Conservation (phyloP, 2,113 vertebrate genomes). For the Condylura cristata region DNA sequence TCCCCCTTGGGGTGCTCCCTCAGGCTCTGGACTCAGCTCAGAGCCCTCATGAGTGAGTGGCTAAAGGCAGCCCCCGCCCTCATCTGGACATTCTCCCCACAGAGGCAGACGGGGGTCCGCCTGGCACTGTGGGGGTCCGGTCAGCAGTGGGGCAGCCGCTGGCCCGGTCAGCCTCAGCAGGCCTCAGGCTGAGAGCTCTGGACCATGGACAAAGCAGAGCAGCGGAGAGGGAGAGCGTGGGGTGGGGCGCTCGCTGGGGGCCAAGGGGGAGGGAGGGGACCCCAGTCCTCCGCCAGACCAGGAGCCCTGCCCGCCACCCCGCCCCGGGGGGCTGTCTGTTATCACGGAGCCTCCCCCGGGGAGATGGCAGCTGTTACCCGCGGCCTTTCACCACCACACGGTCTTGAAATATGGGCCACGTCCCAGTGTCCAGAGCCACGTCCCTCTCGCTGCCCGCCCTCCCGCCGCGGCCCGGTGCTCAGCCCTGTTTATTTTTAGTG, state of each 20-base stretch:
- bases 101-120: not conserved
- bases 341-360: not conserved
- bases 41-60: too few relatives aligned
- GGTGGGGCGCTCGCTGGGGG: not conserved
- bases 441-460: not conserved
- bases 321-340: not conserved
- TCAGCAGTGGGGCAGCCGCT: too few relatives aligned
- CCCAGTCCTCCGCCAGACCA: fast-evolving
- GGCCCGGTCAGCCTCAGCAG: too few relatives aligned
- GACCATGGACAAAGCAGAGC: not conserved
- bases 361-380: slow-evolving; percentile 7
- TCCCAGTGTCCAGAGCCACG: not conserved
- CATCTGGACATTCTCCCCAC: not conserved
- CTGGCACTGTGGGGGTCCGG: not conserved
- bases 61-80: not conserved
- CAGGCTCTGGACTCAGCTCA: not conserved
- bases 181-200: too few relatives aligned
- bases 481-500: slow-evolving; percentile 69
- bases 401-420: not conserved
- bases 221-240: not conserved
- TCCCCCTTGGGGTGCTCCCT: too few relatives aligned
- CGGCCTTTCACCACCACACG: not conserved
- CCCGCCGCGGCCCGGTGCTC: not conserved
- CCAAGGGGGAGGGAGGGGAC: not conserved
- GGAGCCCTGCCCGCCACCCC: too few relatives aligned